phyloP scores from a whole-genome alignment of 2,888 invertebrate genomes.

The Arctia plantaginis region DNA sequence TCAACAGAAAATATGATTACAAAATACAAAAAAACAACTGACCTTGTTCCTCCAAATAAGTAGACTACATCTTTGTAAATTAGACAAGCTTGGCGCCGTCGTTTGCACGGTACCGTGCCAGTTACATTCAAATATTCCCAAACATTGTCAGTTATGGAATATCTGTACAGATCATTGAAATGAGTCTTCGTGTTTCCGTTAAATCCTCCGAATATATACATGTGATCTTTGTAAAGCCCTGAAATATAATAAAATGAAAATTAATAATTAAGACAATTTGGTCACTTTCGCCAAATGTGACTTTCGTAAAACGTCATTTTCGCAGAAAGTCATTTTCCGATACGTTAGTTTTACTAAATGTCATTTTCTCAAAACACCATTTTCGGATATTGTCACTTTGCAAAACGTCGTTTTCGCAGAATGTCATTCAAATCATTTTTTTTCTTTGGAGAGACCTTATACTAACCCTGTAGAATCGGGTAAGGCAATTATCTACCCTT shows the following conservation, averaged over 20 bases:
- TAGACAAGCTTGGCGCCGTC: slow-evolving; percentile 93
- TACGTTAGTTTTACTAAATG: no score
- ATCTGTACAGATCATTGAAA: slow-evolving; percentile 94
- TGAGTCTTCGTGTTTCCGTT: slow-evolving; percentile 92
- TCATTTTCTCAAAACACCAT: no score
- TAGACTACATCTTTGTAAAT: slow-evolving; percentile 90
- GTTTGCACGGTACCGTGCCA: slow-evolving; percentile 88
- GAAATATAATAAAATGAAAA: slow-evolving; percentile 62
- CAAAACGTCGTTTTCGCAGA: no score
- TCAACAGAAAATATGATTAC: background rate
- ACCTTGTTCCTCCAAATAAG: slow-evolving; percentile 96
- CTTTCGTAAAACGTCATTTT: no score
- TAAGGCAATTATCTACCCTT: no score
- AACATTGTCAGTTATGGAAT: slow-evolving; percentile 86
- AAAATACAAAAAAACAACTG: slow-evolving; percentile 36
- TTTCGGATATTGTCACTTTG: no score
- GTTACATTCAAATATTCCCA: slow-evolving; percentile 88
- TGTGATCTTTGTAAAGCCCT: slow-evolving; percentile 92
- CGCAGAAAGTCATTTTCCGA: no score
- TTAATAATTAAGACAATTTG: background rate
- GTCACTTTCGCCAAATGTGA: no score
- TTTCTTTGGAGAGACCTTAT: no score
- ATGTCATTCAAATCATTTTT: no score
- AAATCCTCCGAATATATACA: slow-evolving; percentile 97
- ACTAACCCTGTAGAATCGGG: no score